A percentile compares a stretch with the other conserved stretches of the same genome.
These are phyloP conservation scores for Brachionus rubens DNA, from an alignment of 1,140 invertebrate species.

Conservation along the genomic window DNA sequence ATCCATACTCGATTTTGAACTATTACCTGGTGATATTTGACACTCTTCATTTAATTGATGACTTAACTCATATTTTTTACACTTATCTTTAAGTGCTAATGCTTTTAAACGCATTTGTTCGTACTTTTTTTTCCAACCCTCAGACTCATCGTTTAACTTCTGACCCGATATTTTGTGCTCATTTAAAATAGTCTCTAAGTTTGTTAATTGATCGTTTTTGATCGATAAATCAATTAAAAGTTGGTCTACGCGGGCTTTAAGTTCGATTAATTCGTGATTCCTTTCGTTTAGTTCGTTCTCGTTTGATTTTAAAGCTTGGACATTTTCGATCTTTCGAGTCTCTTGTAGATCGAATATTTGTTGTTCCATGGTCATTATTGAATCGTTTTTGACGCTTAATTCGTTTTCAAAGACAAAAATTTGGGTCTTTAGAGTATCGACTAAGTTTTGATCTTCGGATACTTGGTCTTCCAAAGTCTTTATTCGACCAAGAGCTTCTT, in stretches of 20 bases:
- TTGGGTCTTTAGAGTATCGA: background rate
- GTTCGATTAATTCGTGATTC: background rate
- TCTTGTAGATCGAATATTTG: background rate
- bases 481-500: background rate
- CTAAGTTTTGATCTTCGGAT: background rate
- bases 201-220: constrained; percentile 18
- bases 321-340: too few relatives aligned
- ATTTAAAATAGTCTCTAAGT: constrained; percentile 4
- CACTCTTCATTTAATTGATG: background rate
- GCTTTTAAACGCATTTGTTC: constrained; percentile 15
- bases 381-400: background rate
- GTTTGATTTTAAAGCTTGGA: too few relatives aligned
- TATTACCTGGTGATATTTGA: background rate
- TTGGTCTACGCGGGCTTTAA: background rate
- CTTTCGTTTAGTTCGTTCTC: too few relatives aligned
- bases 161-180: background rate
- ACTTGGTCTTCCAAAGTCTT: background rate
- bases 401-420: background rate
- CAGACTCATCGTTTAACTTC: background rate
- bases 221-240: background rate
- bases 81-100: constrained; percentile 5
- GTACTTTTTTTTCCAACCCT: constrained; percentile 31
- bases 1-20: constrained; percentile 2
- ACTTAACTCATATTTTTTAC: background rate
- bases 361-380: background rate